A percentile compares a stretch with the other conserved stretches of the same genome.
Evolutionary conservation across 1,140 invertebrate genomes (phyloP).

Genomic region (Drosophila nebulosa): DNA sequence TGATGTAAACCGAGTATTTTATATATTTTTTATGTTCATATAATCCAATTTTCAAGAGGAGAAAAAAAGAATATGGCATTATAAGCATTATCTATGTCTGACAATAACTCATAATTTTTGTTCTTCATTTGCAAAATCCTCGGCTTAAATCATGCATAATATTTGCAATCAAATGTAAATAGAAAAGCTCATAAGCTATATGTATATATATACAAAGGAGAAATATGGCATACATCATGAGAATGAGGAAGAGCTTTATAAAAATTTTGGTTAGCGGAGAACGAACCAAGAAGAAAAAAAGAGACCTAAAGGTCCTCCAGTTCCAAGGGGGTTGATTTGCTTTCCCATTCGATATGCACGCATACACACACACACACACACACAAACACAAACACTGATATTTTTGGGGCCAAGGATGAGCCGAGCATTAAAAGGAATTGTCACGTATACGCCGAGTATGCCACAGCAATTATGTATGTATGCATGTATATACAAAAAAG

Average conservation of each 20-base stretch:
- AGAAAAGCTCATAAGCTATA: conserved; percentile 64
- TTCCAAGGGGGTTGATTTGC: conserved; percentile 28
- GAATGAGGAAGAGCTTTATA: conserved; percentile 48
- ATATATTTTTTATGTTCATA: not conserved
- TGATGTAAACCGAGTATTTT: not conserved
- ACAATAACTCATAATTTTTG: conserved; percentile 8
- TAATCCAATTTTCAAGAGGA: not conserved
- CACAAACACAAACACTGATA: not conserved
- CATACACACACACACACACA: not conserved
- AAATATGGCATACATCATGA: not conserved
- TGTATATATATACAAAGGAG: not conserved
- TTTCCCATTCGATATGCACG: not conserved
- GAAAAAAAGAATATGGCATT: not conserved
- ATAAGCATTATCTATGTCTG: not conserved
- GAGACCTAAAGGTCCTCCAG: conserved; percentile 23
- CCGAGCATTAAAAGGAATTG: conserved; percentile 36
- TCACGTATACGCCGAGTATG: conserved; percentile 72
- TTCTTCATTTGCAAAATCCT: conserved; percentile 4
- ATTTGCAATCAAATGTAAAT: conserved; percentile 73
- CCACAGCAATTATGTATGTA: conserved; percentile 62
- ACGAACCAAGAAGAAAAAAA: conserved; percentile 5
- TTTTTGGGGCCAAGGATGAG: conserved; percentile 61
- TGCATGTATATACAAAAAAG: not conserved
- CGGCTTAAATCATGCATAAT: conserved; percentile 49
- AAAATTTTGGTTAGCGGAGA: conserved; percentile 32